Base-by-base conservation (phyloP, 2,888 invertebrate genomes). In the Subacronicta megacephala region DNA sequence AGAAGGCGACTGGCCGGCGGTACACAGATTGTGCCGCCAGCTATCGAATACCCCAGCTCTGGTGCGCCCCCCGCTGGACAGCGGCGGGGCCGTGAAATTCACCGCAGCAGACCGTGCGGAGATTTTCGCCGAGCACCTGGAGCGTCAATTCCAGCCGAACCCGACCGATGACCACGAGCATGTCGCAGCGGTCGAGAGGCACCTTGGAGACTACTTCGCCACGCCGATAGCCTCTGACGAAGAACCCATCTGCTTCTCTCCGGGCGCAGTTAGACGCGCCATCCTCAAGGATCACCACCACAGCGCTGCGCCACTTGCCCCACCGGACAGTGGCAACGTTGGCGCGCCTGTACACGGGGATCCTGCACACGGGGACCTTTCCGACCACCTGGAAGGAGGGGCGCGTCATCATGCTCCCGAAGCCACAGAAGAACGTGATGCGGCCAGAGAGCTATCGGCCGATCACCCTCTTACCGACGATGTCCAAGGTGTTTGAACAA, bases 361-460 rank as follows among this genome's bases (percentile, higher is more conserved):
- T 71, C 0, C 17, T 59, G 0, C 38, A 56, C 1, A 56, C 59
- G 0, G 31, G 43, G 2, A 10, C 16, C 37, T 68, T 64, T 42
- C 69, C 68, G 0, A 1, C 4, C 0, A 0, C 0, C 0, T 78
- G 75, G 75, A 77, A 75, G 13, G 23, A 7, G 0, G 72, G 72
- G n/a, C n/a, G n/a, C n/a, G n/a, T n/a, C n/a, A n/a, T n/a, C n/a
- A n/a, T n/a, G n/a, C n/a, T n/a, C n/a, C n/a, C n/a, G n/a, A n/a
- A n/a, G n/a, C n/a, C n/a, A n/a, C n/a, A n/a, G 0, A 18, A 10
- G 0, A 60, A 77, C 1, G 63, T 75, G 0, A 49, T 69, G 42
- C n/a, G 42, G 0, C 62, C 79, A 0, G 71, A 38, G 3, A 74
- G 71, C 51, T 77, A 77, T 38, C 15, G 73, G 7, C 77, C 72